phyloP scores from a whole-genome alignment of 2,888 invertebrate genomes.

The Osmoderma eremita region DNA sequence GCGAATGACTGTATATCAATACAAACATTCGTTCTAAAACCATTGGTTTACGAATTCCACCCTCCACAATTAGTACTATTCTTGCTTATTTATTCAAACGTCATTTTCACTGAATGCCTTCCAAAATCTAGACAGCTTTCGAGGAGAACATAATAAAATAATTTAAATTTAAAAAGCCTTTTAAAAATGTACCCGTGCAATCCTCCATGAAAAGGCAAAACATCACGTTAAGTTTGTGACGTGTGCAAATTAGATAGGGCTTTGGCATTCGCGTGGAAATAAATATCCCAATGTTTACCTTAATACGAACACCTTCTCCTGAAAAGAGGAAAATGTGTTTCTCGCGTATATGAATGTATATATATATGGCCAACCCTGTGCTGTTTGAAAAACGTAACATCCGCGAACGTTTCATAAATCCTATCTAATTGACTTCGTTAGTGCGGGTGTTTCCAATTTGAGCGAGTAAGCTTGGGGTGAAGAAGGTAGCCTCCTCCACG shows the following conservation, averaged over 20 bases:
- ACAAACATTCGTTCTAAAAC: no score
- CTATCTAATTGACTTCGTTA: constrained; percentile 35
- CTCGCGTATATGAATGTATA: constrained; percentile 21
- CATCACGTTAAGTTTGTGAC: constrained; percentile 17
- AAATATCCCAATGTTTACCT: constrained; percentile 16
- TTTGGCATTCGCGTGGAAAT: background rate
- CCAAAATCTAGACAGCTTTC: no score
- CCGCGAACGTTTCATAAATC: constrained; percentile 25
- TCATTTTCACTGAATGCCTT: no score
- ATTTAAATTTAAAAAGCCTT: no score
- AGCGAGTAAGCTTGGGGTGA: constrained; percentile 12
- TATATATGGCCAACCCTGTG: constrained; percentile 5
- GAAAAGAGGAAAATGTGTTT: constrained; percentile 10
- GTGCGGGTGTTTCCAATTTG: constrained; percentile 30
- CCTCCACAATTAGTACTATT: no score
- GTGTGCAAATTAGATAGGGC: background rate
- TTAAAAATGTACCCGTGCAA: no score
- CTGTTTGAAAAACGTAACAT: constrained; percentile 16
- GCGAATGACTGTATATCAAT: no score
- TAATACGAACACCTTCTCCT: constrained; percentile 2
- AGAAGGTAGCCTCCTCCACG: constrained; percentile 7
- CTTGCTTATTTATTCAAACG: no score
- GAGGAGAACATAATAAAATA: no score
- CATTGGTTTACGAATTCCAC: no score
- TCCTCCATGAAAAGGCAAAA: background rate